These are phyloP conservation scores for Plotosus lineatus DNA, from an alignment of 2,113 vertebrate genomes.

Conservation along the genomic window DNA sequence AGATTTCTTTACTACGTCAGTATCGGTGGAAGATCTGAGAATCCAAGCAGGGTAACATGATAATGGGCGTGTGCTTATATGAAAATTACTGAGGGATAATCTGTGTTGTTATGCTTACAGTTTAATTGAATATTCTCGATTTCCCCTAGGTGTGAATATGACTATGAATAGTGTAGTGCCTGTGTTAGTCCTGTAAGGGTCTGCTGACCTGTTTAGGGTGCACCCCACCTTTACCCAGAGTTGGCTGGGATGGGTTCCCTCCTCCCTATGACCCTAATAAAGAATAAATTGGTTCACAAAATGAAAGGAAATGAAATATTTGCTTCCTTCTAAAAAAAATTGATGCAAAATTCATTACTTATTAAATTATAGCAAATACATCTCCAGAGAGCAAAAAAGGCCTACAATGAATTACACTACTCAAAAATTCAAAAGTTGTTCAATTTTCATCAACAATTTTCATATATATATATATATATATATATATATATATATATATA, in stretches of 20 bases:
- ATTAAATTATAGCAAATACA: background rate
- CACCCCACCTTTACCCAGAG: no score
- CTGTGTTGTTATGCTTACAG: constrained; percentile 14
- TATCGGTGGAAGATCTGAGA: background rate
- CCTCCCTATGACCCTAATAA: no score
- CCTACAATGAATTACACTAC: background rate
- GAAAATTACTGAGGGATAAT: constrained; percentile 21
- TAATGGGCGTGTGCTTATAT: background rate
- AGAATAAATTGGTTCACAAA: no score
- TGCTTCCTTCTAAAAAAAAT: background rate
- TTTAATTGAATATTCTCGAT: no score
- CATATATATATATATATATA: no score
- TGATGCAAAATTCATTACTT: background rate
- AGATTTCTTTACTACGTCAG: background rate
- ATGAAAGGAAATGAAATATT: no score
- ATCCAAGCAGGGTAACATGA: background rate
- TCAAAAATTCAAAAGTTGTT: background rate
- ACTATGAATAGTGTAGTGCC: no score
- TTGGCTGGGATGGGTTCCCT: no score
- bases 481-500: no score
- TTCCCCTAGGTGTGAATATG: no score
- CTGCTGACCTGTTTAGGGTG: no score
- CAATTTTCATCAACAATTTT: background rate
- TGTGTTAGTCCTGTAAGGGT: no score
- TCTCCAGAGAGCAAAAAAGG: background rate